Percentiles rank a stretch among this genome's conserved stretches.
phyloP scores from a whole-genome alignment of 2,113 vertebrate genomes.

The Scomber scombrus region DNA sequence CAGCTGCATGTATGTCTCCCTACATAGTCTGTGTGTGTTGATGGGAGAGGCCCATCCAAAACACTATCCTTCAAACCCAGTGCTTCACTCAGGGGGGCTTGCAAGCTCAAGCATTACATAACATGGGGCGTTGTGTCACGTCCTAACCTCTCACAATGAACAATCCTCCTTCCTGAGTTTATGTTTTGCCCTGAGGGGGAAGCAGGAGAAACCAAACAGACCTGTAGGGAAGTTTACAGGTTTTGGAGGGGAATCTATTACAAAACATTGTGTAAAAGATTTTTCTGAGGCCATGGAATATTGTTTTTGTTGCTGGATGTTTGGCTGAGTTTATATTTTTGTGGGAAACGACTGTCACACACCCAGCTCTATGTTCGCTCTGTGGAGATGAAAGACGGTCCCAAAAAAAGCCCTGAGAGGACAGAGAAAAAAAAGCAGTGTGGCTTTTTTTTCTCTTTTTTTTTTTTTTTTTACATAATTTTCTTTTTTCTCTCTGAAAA shows the following conservation, averaged over 20 bases:
- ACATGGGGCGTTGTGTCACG: slow-evolving; percentile 66
- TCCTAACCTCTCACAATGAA: slow-evolving; percentile 78
- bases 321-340: slow-evolving; percentile 40
- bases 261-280: slow-evolving; percentile 53
- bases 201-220: slow-evolving; percentile 75
- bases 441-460: not conserved
- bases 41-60: slow-evolving; percentile 68
- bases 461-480: not conserved
- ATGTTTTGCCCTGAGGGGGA: slow-evolving; percentile 73
- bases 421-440: not conserved
- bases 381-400: slow-evolving; percentile 34
- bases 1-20: slow-evolving; percentile 39
- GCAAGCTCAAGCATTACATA: slow-evolving; percentile 70
- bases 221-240: slow-evolving; percentile 61
- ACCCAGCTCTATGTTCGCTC: not conserved
- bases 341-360: not conserved
- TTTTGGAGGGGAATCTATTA: slow-evolving; percentile 46
- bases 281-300: slow-evolving; percentile 23
- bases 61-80: slow-evolving; percentile 74
- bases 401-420: not conserved
- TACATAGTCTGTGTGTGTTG: slow-evolving; percentile 43
- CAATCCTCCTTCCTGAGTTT: slow-evolving; percentile 83
- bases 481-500: not conserved
- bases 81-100: slow-evolving; percentile 67
- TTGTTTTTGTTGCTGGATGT: slow-evolving; percentile 21